These are phyloP conservation scores for Diarsia dahlii DNA, from an alignment of 2,888 invertebrate species.

Conservation along the genomic window DNA sequence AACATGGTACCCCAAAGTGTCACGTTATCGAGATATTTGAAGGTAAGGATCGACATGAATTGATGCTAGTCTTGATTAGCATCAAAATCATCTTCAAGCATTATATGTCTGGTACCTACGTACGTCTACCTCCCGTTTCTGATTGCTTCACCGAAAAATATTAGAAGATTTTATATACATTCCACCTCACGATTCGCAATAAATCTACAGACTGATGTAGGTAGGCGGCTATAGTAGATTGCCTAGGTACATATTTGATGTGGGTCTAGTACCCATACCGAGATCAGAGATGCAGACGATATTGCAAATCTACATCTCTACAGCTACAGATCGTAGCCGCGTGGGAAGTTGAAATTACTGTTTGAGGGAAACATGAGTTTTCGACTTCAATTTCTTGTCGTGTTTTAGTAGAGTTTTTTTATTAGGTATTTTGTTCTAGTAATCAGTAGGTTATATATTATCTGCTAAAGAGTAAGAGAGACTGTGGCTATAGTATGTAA, in stretches of 20 bases:
- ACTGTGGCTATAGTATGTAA: background rate
- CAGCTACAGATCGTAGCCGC: background rate
- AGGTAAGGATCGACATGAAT: too few relatives aligned
- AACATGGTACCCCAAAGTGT: too few relatives aligned
- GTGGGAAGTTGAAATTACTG: too few relatives aligned
- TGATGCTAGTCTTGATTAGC: too few relatives aligned
- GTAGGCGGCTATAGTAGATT: background rate
- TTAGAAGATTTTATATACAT: background rate
- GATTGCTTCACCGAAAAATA: background rate
- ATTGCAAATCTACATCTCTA: constrained; percentile 8
- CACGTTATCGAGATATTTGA: too few relatives aligned
- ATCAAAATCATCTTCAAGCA: background rate
- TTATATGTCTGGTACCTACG: background rate
- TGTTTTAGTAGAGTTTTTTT: too few relatives aligned
- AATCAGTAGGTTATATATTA: background rate
- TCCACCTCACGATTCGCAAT: background rate
- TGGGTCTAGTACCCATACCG: background rate
- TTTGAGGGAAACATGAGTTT: background rate
- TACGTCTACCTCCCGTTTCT: background rate
- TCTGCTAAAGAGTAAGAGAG: background rate
- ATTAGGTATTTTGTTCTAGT: background rate
- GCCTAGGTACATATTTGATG: constrained; percentile 1
- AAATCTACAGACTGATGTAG: background rate
- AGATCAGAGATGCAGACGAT: constrained; percentile 12
- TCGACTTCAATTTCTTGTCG: too few relatives aligned